A percentile compares a stretch with the other conserved stretches of the same genome.
These are phyloP conservation scores for Nymphalis polychloros DNA, from an alignment of 2,888 invertebrate species.

Conservation along the genomic window DNA sequence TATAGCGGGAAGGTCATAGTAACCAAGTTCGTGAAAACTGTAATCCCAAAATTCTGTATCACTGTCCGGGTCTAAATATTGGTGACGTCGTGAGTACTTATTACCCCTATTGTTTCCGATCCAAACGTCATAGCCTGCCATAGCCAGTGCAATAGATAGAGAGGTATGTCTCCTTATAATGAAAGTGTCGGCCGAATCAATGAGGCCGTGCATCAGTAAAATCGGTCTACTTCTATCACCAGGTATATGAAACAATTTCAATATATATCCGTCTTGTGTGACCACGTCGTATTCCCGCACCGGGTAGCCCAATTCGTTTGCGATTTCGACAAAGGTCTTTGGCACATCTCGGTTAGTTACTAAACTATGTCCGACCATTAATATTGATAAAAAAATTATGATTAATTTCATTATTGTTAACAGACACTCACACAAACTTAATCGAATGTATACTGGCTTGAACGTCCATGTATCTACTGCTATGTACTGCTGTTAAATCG, in stretches of 20 bases:
- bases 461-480: no score
- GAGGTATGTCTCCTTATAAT: conserved; percentile 49
- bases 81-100: conserved; percentile 79
- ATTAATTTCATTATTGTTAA: conserved; percentile 9
- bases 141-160: conserved; percentile 56
- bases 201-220: conserved; percentile 50
- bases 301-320: conserved; percentile 39
- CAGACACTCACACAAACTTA: conserved; percentile 8
- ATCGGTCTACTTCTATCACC: conserved; percentile 44
- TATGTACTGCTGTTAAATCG: no score
- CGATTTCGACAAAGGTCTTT: conserved; percentile 42
- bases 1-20: conserved; percentile 85
- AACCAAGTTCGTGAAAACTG: conserved; percentile 86
- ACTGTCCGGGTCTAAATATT: conserved; percentile 51
- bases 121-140: conserved; percentile 75
- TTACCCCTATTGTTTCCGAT: conserved; percentile 78
- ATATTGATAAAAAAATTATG: not conserved
- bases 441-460: not conserved
- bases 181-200: conserved; percentile 50
- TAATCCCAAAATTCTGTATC: conserved; percentile 73
- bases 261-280: conserved; percentile 51
- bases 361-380: not conserved
- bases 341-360: not conserved
- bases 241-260: conserved; percentile 47
- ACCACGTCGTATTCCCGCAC: conserved; percentile 42